Base-by-base conservation (phyloP, 2,113 vertebrate genomes). In the Alethe castanea region DNA sequence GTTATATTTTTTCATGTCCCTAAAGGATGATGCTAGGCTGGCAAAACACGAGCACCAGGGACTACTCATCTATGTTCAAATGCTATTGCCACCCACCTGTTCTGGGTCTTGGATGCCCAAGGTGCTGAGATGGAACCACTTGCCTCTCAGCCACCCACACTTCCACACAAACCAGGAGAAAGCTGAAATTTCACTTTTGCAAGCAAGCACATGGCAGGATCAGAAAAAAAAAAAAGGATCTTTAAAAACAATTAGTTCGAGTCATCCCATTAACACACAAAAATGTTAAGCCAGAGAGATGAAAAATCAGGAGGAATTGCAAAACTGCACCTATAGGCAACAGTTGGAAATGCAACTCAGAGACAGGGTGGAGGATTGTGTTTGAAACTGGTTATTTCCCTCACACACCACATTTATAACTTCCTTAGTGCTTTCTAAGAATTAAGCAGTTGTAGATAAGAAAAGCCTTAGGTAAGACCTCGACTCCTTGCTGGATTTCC, bases 311-410 rank as follows among this genome's bases (percentile, higher is more conserved):
- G 15, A 67, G 33, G 26, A 31, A 40, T 36, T 7, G 7, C n/a
- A 48, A 42, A 82, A 56, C 12, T 86, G 81, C 50, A 65, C 20
- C 44, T 73, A 9, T 6, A 44, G 45, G 10, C 19, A 65, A 36
- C 2, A 4, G 10, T 0, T 28, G 26, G 29, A 77, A 89, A 38
- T 0, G 0, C 19, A 83, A 8, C 35, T 67, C 48, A 76, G 22
- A 86, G 35, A 28, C 42, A 66, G 31, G 7, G 9, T 56, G n/a
- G 38, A 83, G 60, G 26, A 28, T 2, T 74, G 16, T 56, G 36
- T 69, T 65, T 50, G 33, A 40, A 50, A 19, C 31, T 44, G 40
- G 14, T 78, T 70, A 14, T 81, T 92, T 73, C 42, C 14, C 60
- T 70, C 44, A 69, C 10, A 47, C 20, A 50, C 1, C 6, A 35